Conservation (phyloP, 2,113 vertebrate species). For the Mohoua ochrocephala region DNA sequence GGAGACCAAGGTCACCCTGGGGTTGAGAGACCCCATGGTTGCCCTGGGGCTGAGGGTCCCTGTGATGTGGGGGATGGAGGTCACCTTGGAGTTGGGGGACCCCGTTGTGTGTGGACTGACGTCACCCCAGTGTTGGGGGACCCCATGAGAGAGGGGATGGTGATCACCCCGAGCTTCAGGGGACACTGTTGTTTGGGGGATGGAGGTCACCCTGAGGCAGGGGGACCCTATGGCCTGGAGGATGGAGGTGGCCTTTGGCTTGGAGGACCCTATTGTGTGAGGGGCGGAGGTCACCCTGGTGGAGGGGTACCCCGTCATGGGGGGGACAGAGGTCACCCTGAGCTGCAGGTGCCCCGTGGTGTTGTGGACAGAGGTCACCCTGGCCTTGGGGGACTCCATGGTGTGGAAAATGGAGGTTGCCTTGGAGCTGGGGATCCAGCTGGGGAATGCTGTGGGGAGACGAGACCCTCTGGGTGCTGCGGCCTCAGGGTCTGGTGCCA, state of each 20-base stretch:
- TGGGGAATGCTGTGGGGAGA: background rate
- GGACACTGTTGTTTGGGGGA: background rate
- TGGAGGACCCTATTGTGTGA: no score
- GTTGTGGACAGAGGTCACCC: background rate
- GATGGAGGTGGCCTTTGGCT: background rate
- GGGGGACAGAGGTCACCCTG: background rate
- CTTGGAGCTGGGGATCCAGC: background rate
- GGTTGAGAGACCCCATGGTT: background rate
- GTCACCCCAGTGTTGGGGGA: background rate
- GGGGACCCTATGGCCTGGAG: background rate
- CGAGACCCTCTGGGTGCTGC: background rate
- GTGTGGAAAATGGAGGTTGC: background rate
- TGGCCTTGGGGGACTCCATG: background rate
- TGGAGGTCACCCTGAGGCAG: background rate
- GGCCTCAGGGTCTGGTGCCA: accelerated
- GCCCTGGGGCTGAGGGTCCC: background rate
- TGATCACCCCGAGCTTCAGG: background rate
- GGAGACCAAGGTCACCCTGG: background rate
- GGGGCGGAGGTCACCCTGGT: accelerated
- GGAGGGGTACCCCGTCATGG: accelerated
- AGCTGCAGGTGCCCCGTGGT: background rate
- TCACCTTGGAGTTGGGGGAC: background rate
- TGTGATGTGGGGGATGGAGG: background rate
- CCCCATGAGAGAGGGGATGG: accelerated
- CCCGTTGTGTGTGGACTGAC: accelerated